Conservation (phyloP, 2,888 invertebrate genomes). For the Mechanitis mazaeus region DNA sequence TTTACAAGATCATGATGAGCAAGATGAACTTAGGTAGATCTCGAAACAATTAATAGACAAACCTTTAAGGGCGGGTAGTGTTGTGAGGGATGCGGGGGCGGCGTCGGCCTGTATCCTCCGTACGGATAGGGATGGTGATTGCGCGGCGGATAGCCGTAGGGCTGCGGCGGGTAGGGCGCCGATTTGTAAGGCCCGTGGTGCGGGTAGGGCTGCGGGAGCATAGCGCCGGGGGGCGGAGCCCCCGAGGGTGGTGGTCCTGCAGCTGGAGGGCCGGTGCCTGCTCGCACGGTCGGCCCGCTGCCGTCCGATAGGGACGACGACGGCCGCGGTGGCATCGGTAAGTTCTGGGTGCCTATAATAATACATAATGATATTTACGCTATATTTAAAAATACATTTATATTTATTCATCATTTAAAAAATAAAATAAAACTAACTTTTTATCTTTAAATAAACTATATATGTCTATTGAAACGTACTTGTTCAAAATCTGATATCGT, state of each 20-base stretch:
- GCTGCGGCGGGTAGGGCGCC: conserved; percentile 69
- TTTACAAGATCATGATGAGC: background rate
- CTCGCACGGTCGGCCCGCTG: conserved; percentile 62
- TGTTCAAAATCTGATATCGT: too few species aligned
- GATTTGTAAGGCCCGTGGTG: conserved; percentile 64
- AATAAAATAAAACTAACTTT: too few species aligned
- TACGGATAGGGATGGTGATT: conserved; percentile 73
- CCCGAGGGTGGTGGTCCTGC: conserved; percentile 50
- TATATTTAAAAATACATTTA: background rate
- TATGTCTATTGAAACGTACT: too few species aligned
- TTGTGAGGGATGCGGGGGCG: conserved; percentile 61
- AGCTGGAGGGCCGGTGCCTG: conserved; percentile 45
- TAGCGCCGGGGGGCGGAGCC: conserved; percentile 60
- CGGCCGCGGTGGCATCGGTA: conserved; percentile 97
- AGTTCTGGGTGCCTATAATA: conserved; percentile 89
- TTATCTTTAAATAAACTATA: too few species aligned
- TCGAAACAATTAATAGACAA: conserved; percentile 5
- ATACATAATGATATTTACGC: background rate
- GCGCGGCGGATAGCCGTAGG: conserved; percentile 65
- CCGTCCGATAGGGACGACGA: conserved; percentile 85
- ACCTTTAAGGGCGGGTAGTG: conserved; percentile 69
- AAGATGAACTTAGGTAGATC: too few species aligned
- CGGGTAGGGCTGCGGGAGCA: conserved; percentile 64
- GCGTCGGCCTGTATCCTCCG: conserved; percentile 61
- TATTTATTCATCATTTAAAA: too few species aligned